phyloP scores from a whole-genome alignment of 2,797 vertebrate species.

The Chiroxiphia lanceolata region DNA sequence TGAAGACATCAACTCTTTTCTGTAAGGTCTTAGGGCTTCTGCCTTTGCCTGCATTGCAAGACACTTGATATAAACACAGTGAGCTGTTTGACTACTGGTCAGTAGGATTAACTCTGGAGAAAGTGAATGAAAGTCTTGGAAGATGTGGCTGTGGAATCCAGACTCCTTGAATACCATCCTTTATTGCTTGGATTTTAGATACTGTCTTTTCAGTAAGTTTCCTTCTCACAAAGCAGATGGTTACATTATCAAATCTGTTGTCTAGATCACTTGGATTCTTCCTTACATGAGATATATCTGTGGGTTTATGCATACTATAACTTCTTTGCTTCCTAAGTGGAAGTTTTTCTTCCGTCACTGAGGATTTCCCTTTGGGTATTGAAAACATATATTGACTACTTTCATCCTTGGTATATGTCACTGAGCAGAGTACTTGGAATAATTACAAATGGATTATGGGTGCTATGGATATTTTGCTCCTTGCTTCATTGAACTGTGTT shows the following conservation, averaged over 20 bases:
- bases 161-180: neutral
- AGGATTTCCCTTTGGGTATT: neutral
- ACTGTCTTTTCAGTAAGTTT: neutral
- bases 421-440: neutral
- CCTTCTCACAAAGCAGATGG: neutral
- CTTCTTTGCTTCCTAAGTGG: neutral
- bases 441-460: neutral
- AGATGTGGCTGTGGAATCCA: neutral
- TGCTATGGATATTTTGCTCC: neutral
- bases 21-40: neutral
- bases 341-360: neutral
- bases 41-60: neutral
- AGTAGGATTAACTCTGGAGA: neutral
- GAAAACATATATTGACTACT: neutral
- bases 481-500: neutral
- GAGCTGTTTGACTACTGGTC: neutral
- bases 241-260: neutral
- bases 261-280: neutral
- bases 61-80: neutral
- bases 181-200: neutral
- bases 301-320: accelerated
- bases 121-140: neutral
- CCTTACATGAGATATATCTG: neutral
- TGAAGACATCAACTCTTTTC: neutral
- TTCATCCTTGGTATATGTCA: neutral